These are phyloP conservation scores for Athalia cordata DNA, from an alignment of 2,888 invertebrate genomes.

Conservation along the genomic window DNA sequence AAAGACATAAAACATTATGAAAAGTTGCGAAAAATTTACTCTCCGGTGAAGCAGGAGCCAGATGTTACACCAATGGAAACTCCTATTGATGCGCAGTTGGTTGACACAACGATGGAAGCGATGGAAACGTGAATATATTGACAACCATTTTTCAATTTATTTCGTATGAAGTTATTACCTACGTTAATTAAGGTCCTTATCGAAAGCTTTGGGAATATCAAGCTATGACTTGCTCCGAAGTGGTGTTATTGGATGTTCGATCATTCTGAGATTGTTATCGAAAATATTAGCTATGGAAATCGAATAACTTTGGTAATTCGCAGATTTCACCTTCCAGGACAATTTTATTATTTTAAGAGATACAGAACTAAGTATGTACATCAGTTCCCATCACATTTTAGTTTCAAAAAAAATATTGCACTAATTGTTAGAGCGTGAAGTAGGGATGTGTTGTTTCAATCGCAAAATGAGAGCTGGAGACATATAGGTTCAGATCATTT, in stretches of 20 bases:
- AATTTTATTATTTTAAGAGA: too few relatives aligned
- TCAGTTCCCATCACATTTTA: too few relatives aligned
- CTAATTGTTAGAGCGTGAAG: too few relatives aligned
- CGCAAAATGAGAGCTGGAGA: too few relatives aligned
- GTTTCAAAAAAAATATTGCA: too few relatives aligned
- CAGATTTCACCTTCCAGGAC: too few relatives aligned
- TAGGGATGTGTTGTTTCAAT: too few relatives aligned
- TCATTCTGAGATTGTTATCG: neutral
- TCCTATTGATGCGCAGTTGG: slow-evolving; percentile 58
- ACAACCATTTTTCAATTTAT: slow-evolving; percentile 4
- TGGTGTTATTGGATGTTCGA: neutral
- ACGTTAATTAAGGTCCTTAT: slow-evolving; percentile 10
- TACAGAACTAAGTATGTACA: too few relatives aligned
- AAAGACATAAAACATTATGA: slow-evolving; percentile 88
- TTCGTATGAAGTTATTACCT: slow-evolving; percentile 9
- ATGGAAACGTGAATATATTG: slow-evolving; percentile 63
- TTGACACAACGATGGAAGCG: slow-evolving; percentile 65
- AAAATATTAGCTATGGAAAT: neutral
- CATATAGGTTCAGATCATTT: too few relatives aligned
- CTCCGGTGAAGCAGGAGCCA: slow-evolving; percentile 77
- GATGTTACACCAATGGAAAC: slow-evolving; percentile 72
- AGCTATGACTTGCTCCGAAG: slow-evolving; percentile 18
- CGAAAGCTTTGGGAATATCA: slow-evolving; percentile 21
- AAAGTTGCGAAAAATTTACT: slow-evolving; percentile 82
- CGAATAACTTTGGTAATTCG: neutral